Conservation (phyloP, 2,888 invertebrate species). For the Noctua pronuba region DNA sequence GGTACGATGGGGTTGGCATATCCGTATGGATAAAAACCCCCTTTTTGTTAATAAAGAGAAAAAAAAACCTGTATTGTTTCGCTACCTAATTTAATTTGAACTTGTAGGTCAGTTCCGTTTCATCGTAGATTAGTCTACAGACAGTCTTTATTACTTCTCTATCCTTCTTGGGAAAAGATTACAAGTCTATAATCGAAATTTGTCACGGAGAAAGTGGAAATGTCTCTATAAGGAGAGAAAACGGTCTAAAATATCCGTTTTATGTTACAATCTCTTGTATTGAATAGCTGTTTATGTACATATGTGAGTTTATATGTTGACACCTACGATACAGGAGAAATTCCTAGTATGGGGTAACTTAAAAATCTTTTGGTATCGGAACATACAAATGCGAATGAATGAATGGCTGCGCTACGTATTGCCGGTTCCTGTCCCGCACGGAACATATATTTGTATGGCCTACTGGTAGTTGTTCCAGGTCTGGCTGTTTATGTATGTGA, state of each 20-base stretch:
- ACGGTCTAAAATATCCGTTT: not conserved
- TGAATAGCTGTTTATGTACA: not conserved
- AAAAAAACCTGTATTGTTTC: too few species aligned
- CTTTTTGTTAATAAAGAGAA: too few species aligned
- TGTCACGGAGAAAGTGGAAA: constrained; percentile 12
- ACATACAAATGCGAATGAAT: not conserved
- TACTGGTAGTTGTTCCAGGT: not conserved
- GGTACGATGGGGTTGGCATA: too few species aligned
- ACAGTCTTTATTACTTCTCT: not conserved
- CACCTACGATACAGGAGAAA: too few species aligned
- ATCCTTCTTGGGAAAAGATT: not conserved
- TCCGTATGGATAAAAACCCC: too few species aligned
- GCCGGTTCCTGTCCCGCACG: not conserved
- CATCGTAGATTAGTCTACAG: too few species aligned
- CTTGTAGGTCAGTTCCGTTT: too few species aligned
- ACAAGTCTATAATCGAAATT: not conserved
- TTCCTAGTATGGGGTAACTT: too few species aligned
- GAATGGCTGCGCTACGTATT: not conserved
- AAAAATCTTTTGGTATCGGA: too few species aligned
- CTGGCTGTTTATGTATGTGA: too few species aligned
- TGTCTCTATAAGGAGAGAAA: not conserved
- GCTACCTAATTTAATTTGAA: too few species aligned
- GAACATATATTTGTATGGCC: not conserved
- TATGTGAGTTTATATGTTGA: not conserved
- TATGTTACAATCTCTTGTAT: not conserved